Evolutionary conservation across 2,888 invertebrate genomes (phyloP), one percentile per base, ranked within the genome.

Genomic region (Platypus cylindrus): DNA sequence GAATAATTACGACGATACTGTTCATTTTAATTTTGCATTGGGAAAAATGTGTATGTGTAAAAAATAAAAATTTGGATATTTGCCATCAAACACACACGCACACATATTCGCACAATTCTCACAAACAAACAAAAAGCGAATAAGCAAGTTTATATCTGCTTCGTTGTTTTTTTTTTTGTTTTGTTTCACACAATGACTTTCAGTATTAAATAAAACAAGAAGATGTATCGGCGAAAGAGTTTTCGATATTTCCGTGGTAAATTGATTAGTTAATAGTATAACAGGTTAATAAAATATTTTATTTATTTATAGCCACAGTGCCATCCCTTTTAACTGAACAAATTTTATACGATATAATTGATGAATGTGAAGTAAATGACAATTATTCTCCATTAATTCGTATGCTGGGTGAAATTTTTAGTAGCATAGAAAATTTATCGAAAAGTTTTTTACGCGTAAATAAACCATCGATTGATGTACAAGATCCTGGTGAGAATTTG

Each of bases 381-480:
- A 68, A 71, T 36, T 83, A 79, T 52, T 73, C 81, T 28, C 71
- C 75, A 7, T 63, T 91, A 27, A 78, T 82, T 42, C 68, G 80
- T 36, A 78, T 80, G 9, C 60, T 91, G 18, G 81, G 82, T 1
- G 76, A 80, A 56, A 79, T 87, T 1, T 91, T 82, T 60, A 70
- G 71, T 41, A 68, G 69, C 41, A 71, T 76, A 25, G 75, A 76
- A 43, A 68, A 77, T 40, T 61, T 91, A 32, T 74, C 81, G 30
- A 68, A 73, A 49, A 85, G 81, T 68, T 82, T 90, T 66, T 64
- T 47, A 56, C 66, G n/a, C n/a, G 64, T 47, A 55, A 63, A 51
- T 63, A 68, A 62, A 38, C 32, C 43, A 11, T 30, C 43, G 7
- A 36, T 44, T 18, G 45, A 37, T 33, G 32, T 43, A 11, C 45